Base-by-base conservation (phyloP, 2,113 vertebrate genomes). In the Oreochromis niloticus region DNA sequence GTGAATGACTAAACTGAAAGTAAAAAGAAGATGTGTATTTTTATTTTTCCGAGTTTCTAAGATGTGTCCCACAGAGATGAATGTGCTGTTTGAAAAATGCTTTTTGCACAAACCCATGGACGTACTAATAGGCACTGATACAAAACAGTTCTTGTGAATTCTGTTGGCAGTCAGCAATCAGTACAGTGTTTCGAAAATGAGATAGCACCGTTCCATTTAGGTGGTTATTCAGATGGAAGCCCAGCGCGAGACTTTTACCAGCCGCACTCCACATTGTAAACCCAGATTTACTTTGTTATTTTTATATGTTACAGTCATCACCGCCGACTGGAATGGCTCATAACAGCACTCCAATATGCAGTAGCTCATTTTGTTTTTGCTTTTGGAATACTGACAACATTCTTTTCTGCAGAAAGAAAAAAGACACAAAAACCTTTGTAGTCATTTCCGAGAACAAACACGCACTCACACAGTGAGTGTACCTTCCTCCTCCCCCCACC, bases 401-500 rank as follows among this genome's bases (percentile, higher is more conserved):
- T 73, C 17, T 1, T 39, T 80, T 54, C 54, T 46, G 10, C 11
- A n/a, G 50, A 27, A 30, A 55, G 9, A 81, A 87, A 48, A 56
- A 73, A 34, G 50, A 81, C 17, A 82, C 57, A 36, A 2, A 81
- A 75, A 63, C 43, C 88, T 86, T 88, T 91, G 85, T 90, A 80
- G 84, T 88, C 55, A 48, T 84, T 90, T 91, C 78, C 36, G 61
- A 87, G 80, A 83, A 83, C 87, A 82, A 88, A 73, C 83, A 7
- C 4, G 4, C 43, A 24, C 82, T 41, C 63, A 24, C 75, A 3
- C 75, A 87, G 43, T 2, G 71, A 75, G 66, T 6, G 39, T n/a
- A 56, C 84, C 80, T 55, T 63, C 78, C 82, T 66, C 85, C 79
- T 57, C 14, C 87, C 73, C 54, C 93, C 88, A 85, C 94, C 90